Evolutionary conservation across 2,888 invertebrate species (phyloP).

Genomic region (Yponomeuta malinellus): DNA sequence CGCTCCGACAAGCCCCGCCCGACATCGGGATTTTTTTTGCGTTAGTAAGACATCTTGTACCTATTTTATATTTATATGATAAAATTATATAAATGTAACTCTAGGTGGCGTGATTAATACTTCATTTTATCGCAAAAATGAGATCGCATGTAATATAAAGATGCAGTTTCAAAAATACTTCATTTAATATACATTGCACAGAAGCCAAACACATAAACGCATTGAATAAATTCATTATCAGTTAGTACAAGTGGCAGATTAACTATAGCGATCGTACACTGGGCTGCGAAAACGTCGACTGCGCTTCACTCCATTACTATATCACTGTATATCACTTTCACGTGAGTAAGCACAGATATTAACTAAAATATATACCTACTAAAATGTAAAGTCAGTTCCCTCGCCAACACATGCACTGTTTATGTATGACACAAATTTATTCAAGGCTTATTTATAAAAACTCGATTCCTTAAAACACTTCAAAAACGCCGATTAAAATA

Average conservation of each 20-base stretch:
- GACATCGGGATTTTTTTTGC: too few relatives aligned
- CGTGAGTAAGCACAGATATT: background rate
- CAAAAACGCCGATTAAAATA: too few relatives aligned
- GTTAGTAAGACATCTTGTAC: too few relatives aligned
- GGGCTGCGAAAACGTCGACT: background rate
- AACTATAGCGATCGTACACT: background rate
- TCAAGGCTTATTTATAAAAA: background rate
- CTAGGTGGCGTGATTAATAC: too few relatives aligned
- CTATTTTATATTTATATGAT: too few relatives aligned
- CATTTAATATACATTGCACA: slow-evolving; percentile 1
- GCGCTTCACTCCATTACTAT: background rate
- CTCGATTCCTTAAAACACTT: too few relatives aligned
- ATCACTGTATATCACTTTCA: too few relatives aligned
- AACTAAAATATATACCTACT: background rate
- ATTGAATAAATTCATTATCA: background rate
- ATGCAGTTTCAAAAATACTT: background rate
- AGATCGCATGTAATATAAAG: background rate
- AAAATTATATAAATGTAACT: too few relatives aligned
- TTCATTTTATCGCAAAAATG: too few relatives aligned
- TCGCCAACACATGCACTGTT: background rate
- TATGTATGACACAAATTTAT: background rate
- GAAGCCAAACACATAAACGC: slow-evolving; percentile 1
- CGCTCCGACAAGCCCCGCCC: too few relatives aligned
- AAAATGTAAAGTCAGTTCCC: background rate
- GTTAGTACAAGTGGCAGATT: background rate